phyloP scores from a whole-genome alignment of 2,888 invertebrate genomes.

The Drosophila ustulata region DNA sequence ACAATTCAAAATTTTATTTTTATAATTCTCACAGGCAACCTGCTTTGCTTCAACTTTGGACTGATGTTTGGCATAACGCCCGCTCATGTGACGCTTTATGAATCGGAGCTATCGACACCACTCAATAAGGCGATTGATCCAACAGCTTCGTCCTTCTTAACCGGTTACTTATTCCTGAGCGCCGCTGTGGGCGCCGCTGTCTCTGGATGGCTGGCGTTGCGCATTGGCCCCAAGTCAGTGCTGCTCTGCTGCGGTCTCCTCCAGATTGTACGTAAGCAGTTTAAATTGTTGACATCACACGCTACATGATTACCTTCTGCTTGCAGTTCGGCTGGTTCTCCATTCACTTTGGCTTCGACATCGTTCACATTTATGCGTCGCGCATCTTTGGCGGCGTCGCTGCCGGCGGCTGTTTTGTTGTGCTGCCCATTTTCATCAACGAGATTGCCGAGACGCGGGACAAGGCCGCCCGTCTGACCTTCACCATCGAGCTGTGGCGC shows the following conservation, averaged over 20 bases:
- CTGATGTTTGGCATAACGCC: constrained; percentile 82
- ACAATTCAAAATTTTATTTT: no score
- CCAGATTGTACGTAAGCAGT: constrained; percentile 74
- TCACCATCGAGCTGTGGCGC: constrained; percentile 72
- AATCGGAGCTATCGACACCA: constrained; percentile 69
- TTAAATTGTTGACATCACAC: not conserved
- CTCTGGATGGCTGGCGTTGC: constrained; percentile 73
- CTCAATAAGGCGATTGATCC: constrained; percentile 66
- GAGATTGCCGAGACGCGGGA: constrained; percentile 76
- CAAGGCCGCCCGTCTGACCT: constrained; percentile 68
- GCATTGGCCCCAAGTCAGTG: constrained; percentile 78
- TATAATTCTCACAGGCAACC: no score
- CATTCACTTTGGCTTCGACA: constrained; percentile 80
- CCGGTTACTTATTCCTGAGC: constrained; percentile 76
- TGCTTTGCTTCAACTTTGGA: constrained; percentile 83
- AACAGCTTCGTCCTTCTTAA: constrained; percentile 72
- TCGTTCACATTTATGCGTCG: constrained; percentile 80
- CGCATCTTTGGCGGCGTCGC: constrained; percentile 79
- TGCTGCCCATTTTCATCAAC: constrained; percentile 80
- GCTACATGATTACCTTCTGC: not conserved
- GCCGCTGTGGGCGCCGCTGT: constrained; percentile 75
- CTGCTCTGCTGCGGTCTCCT: constrained; percentile 78
- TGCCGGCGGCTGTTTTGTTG: constrained; percentile 77
- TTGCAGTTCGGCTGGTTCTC: constrained; percentile 80
- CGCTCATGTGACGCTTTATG: constrained; percentile 75